Evolutionary conservation across 2,797 vertebrate species (phyloP).

Genomic region (Melanotaenia trifasciata): DNA sequence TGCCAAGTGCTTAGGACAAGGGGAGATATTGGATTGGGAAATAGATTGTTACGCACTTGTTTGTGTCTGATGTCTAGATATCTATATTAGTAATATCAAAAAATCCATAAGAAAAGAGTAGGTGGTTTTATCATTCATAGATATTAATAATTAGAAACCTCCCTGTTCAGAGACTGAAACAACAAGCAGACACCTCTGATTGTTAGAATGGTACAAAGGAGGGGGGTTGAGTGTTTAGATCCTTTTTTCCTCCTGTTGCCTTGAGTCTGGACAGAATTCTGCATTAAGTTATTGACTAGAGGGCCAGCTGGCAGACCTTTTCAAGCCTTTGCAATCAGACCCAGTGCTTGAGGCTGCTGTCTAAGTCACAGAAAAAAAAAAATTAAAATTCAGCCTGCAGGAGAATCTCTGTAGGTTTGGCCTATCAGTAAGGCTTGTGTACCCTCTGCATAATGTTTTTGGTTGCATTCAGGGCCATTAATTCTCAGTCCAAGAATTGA

Average conservation of each 20-base stretch:
- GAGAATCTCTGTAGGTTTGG: slow-evolving; percentile 13
- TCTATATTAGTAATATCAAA: too few species aligned
- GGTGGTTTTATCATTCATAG: slow-evolving; percentile 4
- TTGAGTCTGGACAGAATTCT: slow-evolving; percentile 32
- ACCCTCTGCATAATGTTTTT: slow-evolving; percentile 17
- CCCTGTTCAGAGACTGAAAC: slow-evolving; percentile 9
- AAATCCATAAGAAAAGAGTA: background rate
- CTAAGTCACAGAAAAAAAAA: slow-evolving; percentile 21
- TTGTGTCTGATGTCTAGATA: too few species aligned
- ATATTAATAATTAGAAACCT: slow-evolving; percentile 10
- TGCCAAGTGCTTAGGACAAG: too few species aligned
- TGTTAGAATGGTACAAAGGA: slow-evolving; percentile 17
- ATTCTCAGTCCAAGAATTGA: slow-evolving; percentile 5
- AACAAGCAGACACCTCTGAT: slow-evolving; percentile 11
- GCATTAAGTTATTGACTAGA: slow-evolving; percentile 46
- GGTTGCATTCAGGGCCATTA: slow-evolving; percentile 22
- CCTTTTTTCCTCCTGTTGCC: slow-evolving; percentile 15
- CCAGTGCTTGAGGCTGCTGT: slow-evolving; percentile 31
- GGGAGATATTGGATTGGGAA: too few species aligned
- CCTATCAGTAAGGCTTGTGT: slow-evolving; percentile 22
- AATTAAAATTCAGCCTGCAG: slow-evolving; percentile 41
- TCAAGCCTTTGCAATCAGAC: slow-evolving; percentile 47
- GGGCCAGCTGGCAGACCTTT: slow-evolving; percentile 38
- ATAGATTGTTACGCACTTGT: too few species aligned
- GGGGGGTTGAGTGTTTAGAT: slow-evolving; percentile 32